phyloP scores from a whole-genome alignment of 1,140 invertebrate species.

The Anastatus disparis region DNA sequence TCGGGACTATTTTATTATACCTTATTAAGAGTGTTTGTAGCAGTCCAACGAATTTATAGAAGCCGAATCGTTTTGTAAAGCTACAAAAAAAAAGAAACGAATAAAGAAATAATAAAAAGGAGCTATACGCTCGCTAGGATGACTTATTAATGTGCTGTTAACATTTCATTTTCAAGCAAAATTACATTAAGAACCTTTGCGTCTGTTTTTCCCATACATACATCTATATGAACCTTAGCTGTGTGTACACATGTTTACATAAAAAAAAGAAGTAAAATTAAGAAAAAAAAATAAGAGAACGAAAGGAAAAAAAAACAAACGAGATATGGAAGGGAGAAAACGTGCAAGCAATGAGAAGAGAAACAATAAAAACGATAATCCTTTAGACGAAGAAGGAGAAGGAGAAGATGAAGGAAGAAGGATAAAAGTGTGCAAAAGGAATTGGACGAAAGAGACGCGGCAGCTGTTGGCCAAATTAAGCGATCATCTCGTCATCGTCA shows the following conservation, averaged over 20 bases:
- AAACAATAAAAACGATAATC: conserved; percentile 24
- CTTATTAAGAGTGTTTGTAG: conserved; percentile 1
- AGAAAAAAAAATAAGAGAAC: neutral
- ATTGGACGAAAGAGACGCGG: conserved; percentile 55
- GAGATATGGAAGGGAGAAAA: neutral
- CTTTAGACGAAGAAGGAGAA: conserved; percentile 27
- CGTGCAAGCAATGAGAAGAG: too few species aligned
- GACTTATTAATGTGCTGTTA: conserved; percentile 30
- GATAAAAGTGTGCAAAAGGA: conserved; percentile 46
- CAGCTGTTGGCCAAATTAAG: conserved; percentile 69
- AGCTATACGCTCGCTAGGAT: neutral
- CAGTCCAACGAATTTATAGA: neutral
- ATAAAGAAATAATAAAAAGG: neutral
- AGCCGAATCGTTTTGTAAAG: too few species aligned
- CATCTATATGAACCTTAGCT: neutral
- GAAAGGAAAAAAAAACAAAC: conserved; percentile 24
- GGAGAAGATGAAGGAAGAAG: conserved; percentile 39
- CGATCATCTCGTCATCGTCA: conserved; percentile 68
- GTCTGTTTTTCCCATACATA: conserved; percentile 12
- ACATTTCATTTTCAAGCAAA: conserved; percentile 30
- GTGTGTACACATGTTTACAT: conserved; percentile 10
- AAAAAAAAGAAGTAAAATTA: conserved; percentile 8
- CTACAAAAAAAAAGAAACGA: neutral
- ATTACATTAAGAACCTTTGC: conserved; percentile 19
- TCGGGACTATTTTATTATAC: conserved; percentile 4